Evolutionary conservation across 2,888 invertebrate genomes (phyloP).

Genomic region (Selenia dentaria): DNA sequence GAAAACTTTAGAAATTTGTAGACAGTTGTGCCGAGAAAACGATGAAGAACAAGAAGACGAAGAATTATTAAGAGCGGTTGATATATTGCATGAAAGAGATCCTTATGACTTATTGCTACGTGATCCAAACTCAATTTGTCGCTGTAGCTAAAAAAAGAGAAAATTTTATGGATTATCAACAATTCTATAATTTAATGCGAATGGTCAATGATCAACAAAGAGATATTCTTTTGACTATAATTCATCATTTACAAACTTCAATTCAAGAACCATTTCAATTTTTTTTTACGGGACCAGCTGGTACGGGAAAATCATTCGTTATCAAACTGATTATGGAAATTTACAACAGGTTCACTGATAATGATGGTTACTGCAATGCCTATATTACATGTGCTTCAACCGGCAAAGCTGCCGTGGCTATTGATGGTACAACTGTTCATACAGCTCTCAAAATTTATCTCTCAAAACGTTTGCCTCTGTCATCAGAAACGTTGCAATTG

Average conservation of each 20-base stretch:
- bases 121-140: slow-evolving; percentile 31
- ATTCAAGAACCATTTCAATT: slow-evolving; percentile 21
- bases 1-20: slow-evolving; percentile 37
- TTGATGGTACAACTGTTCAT: slow-evolving; percentile 55
- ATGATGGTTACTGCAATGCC: slow-evolving; percentile 51
- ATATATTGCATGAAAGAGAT: slow-evolving; percentile 18
- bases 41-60: slow-evolving; percentile 25
- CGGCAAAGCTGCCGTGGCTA: slow-evolving; percentile 55
- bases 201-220: not conserved
- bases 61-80: slow-evolving; percentile 1
- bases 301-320: slow-evolving; percentile 47
- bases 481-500: slow-evolving; percentile 14
- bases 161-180: slow-evolving; percentile 32
- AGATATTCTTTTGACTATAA: not conserved
- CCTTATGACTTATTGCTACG: slow-evolving; percentile 26
- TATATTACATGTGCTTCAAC: slow-evolving; percentile 53
- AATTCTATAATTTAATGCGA: slow-evolving; percentile 24
- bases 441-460: slow-evolving; percentile 44
- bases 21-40: slow-evolving; percentile 37
- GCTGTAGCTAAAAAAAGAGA: slow-evolving; percentile 35
- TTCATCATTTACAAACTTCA: not conserved
- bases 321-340: slow-evolving; percentile 61
- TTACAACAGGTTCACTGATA: slow-evolving; percentile 52
- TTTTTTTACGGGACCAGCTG: slow-evolving; percentile 47
- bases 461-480: slow-evolving; percentile 22